Percentiles rank a stretch among this genome's conserved stretches.
Conservation (phyloP, 2,113 vertebrate species). For the Odontophorus gujanensis region DNA sequence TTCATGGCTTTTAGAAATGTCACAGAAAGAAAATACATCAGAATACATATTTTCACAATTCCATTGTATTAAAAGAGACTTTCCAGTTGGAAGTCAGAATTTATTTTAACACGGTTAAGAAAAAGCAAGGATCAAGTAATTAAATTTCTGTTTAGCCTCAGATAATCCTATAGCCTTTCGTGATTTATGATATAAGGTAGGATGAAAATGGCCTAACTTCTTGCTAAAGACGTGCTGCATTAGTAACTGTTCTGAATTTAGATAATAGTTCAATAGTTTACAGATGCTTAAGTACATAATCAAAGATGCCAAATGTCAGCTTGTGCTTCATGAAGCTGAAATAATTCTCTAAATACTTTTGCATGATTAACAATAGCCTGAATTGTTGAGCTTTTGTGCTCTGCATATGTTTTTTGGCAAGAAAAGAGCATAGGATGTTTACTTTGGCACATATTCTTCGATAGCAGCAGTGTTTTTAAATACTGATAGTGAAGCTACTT, state of each 20-base stretch:
- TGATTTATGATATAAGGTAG: not conserved
- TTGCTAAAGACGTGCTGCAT: rapidly evolving
- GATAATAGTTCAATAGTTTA: not conserved
- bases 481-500: not conserved
- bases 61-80: not conserved
- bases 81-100: not conserved
- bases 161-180: not conserved
- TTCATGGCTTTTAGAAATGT: rapidly evolving
- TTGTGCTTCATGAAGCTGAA: not conserved
- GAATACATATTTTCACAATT: not conserved
- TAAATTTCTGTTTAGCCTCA: not conserved
- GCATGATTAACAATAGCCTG: not conserved
- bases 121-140: rapidly evolving
- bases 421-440: not conserved
- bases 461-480: not conserved
- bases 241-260: not conserved
- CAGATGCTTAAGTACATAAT: not conserved
- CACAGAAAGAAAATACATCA: not conserved
- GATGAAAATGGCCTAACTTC: not conserved
- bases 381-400: not conserved
- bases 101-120: not conserved
- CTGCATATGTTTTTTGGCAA: not conserved
- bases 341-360: not conserved
- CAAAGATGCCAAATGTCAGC: not conserved
- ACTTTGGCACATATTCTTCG: not conserved